phyloP scores from a whole-genome alignment of 1,140 invertebrate genomes.

The Dendrolimus punctatus region DNA sequence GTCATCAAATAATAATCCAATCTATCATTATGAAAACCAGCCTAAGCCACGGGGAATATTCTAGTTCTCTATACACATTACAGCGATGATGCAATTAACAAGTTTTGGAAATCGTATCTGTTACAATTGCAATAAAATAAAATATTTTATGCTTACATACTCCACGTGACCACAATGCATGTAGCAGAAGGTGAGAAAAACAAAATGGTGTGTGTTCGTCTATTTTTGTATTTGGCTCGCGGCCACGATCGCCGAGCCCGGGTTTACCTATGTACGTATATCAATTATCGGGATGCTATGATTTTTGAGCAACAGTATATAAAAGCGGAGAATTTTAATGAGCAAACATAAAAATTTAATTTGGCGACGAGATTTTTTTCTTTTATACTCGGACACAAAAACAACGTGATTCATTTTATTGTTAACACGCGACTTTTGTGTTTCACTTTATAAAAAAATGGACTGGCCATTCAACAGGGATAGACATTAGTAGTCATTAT shows the following conservation, averaged over 20 bases:
- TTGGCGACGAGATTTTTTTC: slow-evolving; percentile 1
- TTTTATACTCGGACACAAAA: too few relatives aligned
- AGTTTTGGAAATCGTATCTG: too few relatives aligned
- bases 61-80: too few relatives aligned
- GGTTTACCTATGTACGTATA: slow-evolving; percentile 47
- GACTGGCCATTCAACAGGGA: too few relatives aligned
- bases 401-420: too few relatives aligned
- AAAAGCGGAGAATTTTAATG: slow-evolving; percentile 20
- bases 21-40: too few relatives aligned
- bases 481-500: too few relatives aligned
- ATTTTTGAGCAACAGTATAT: slow-evolving; percentile 25
- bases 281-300: slow-evolving; percentile 36
- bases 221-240: slow-evolving; percentile 51
- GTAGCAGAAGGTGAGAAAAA: slow-evolving; percentile 42
- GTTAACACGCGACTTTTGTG: too few relatives aligned
- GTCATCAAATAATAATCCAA: too few relatives aligned
- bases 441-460: too few relatives aligned
- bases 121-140: slow-evolving; percentile 9
- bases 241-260: slow-evolving; percentile 32
- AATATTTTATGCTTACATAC: slow-evolving; percentile 18
- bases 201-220: slow-evolving; percentile 29
- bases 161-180: slow-evolving; percentile 49
- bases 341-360: background rate
- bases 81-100: too few relatives aligned
- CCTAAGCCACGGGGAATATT: too few relatives aligned